Conservation (phyloP, 2,797 vertebrate species). For the Kryptopterus vitreolus region DNA sequence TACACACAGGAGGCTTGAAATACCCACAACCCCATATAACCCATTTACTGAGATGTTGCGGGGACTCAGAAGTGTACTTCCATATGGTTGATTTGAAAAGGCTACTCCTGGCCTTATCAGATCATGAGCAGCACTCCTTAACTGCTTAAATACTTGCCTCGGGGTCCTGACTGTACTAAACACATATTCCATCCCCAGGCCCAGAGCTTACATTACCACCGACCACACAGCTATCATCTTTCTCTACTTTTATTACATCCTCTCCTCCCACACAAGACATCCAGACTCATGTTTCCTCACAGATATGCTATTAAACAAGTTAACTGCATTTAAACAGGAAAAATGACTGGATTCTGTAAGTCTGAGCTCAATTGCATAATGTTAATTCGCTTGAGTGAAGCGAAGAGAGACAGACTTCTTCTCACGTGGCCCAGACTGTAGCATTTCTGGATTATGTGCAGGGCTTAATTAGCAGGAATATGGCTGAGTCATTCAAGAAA, state of each 20-base stretch:
- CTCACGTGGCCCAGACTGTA: conserved; percentile 7
- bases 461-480: conserved; percentile 32
- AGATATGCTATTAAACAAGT: conserved; percentile 38
- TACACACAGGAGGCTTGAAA: conserved; percentile 59
- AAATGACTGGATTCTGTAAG: conserved; percentile 26
- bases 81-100: conserved; percentile 62
- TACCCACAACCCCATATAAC: conserved; percentile 70
- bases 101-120: conserved; percentile 42
- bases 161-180: conserved; percentile 46
- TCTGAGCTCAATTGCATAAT: conserved; percentile 44
- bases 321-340: conserved; percentile 18
- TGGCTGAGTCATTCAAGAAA: conserved; percentile 58
- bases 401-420: conserved; percentile 7
- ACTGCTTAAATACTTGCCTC: conserved; percentile 52
- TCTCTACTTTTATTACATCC: conserved; percentile 33
- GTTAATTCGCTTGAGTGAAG: conserved; percentile 35
- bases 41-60: conserved; percentile 64
- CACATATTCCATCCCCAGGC: conserved; percentile 38
- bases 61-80: conserved; percentile 62
- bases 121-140: conserved; percentile 49
- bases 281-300: conserved; percentile 34
- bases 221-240: conserved; percentile 16
- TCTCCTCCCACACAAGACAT: conserved; percentile 30
- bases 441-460: conserved; percentile 16
- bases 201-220: conserved; percentile 25